These are phyloP conservation scores for Lacanobia oleracea DNA, from an alignment of 2,888 invertebrate genomes.

Conservation along the genomic window DNA sequence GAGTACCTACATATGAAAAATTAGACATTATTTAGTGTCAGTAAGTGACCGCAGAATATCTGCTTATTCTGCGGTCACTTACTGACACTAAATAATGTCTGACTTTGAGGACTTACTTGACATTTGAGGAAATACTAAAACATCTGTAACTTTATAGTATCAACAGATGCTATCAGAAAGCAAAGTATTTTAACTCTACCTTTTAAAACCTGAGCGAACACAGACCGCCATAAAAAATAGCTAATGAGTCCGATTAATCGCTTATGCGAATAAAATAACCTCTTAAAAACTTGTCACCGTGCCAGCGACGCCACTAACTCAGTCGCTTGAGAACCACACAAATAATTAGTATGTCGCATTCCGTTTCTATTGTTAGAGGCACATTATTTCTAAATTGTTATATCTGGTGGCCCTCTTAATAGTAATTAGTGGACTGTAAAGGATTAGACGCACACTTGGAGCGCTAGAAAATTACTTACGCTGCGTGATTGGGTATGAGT, in stretches of 20 bases:
- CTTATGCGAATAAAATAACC: slow-evolving; percentile 61
- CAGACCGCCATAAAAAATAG: slow-evolving; percentile 45
- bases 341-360: slow-evolving; percentile 70
- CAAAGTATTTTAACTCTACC: not conserved
- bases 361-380: slow-evolving; percentile 67
- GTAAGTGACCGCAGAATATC: not conserved
- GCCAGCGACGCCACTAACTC: slow-evolving; percentile 59
- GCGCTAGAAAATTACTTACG: slow-evolving; percentile 38
- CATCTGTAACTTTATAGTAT: not conserved
- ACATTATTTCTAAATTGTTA: slow-evolving; percentile 54
- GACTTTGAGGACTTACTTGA: too few relatives aligned
- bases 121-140: not conserved
- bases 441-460: slow-evolving; percentile 43
- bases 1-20: too few relatives aligned
- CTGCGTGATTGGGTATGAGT: too few relatives aligned
- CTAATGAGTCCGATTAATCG: slow-evolving; percentile 64
- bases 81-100: too few relatives aligned
- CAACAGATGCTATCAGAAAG: not conserved
- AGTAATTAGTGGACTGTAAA: slow-evolving; percentile 35
- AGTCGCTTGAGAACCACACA: slow-evolving; percentile 55
- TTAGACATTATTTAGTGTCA: too few relatives aligned
- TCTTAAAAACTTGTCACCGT: slow-evolving; percentile 66
- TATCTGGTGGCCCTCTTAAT: slow-evolving; percentile 45
- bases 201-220: slow-evolving; percentile 24
- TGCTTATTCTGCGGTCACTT: too few relatives aligned